These are phyloP conservation scores for Arge pagana DNA, from an alignment of 2,888 invertebrate genomes.

Conservation along the genomic window DNA sequence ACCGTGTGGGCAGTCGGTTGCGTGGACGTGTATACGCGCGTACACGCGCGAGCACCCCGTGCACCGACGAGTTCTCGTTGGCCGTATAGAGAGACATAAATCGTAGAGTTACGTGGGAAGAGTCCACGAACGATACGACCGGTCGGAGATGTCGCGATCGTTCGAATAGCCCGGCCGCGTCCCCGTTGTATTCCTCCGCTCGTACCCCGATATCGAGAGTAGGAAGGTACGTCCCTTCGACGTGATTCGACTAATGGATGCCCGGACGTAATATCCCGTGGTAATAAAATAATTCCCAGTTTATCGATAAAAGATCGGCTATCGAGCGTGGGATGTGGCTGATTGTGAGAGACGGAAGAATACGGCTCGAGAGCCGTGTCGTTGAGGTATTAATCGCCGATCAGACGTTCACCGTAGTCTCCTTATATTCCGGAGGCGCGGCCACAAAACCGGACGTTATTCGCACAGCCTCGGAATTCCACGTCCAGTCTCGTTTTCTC, in stretches of 20 bases:
- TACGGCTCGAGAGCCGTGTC: too few relatives aligned
- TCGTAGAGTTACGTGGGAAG: slow-evolving; percentile 14
- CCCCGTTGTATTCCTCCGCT: not conserved
- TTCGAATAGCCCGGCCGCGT: slow-evolving; percentile 9
- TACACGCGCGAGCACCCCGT: not conserved
- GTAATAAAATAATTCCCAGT: slow-evolving; percentile 13
- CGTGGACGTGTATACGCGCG: not conserved
- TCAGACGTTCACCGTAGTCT: too few relatives aligned
- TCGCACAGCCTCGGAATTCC: too few relatives aligned
- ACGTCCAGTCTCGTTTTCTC: too few relatives aligned
- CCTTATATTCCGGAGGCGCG: too few relatives aligned
- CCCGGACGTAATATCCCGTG: not conserved
- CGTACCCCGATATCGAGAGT: slow-evolving; percentile 14
- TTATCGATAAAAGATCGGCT: not conserved
- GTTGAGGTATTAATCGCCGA: too few relatives aligned
- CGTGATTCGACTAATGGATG: slow-evolving; percentile 17
- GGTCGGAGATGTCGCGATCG: slow-evolving; percentile 4
- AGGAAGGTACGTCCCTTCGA: slow-evolving; percentile 2
- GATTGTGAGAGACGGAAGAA: too few relatives aligned
- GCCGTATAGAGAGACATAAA: not conserved
- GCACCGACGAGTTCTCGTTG: too few relatives aligned
- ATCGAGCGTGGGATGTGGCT: too few relatives aligned
- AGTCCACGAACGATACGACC: not conserved
- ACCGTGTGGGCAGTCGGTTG: slow-evolving; percentile 4
- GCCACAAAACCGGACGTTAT: too few relatives aligned